Base-by-base conservation (phyloP, 2,797 vertebrate species). In the Lophius americanus region DNA sequence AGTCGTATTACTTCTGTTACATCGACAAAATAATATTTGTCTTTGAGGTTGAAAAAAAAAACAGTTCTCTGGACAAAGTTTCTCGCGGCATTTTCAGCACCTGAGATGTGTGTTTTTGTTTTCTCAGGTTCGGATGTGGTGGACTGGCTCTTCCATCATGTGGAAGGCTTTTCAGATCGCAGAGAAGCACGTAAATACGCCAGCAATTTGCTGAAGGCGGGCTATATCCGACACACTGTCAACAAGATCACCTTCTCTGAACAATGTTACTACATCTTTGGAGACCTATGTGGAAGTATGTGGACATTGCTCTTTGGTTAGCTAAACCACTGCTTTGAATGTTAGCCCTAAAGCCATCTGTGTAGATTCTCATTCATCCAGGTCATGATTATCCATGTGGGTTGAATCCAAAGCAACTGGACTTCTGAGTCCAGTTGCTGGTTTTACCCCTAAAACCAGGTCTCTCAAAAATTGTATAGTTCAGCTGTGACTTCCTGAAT, bases 191-290 rank as follows among this genome's bases (percentile, higher is more conserved):
- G 98, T 43, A 99, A 99, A 89, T 99, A 98, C 0, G 97, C 97
- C 90, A 98, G 97, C 94, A 99, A 99, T 89, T 94, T 99, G 71
- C 92, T 99, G 79, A 99, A 99, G 89, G 98, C 97, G 2, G 97
- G 97, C 74, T 99, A 95, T 90, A 99, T 99, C 88, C 94, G 98
- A 43, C 98, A 99, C 83, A 99, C 98, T 0, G 98, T 99, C 89
- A 99, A 99, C 93, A 99, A 99, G 94, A 99, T 99, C 89, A 99
- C 98, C 72, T 99, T 99, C 92, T 99, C 98, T 0, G 98, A 99
- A 73, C 98, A 99, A 86, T 99, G 98, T 90, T 99, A 99, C 91
- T 99, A 99, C 71, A 94, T 99, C 86, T 99, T 99, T 0, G 98
- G 98, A 12, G 98, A 99, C 83, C 95, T 99, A 78, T 99, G 96